phyloP scores from a whole-genome alignment of 2,113 vertebrate genomes.

The Etia nguti region DNA sequence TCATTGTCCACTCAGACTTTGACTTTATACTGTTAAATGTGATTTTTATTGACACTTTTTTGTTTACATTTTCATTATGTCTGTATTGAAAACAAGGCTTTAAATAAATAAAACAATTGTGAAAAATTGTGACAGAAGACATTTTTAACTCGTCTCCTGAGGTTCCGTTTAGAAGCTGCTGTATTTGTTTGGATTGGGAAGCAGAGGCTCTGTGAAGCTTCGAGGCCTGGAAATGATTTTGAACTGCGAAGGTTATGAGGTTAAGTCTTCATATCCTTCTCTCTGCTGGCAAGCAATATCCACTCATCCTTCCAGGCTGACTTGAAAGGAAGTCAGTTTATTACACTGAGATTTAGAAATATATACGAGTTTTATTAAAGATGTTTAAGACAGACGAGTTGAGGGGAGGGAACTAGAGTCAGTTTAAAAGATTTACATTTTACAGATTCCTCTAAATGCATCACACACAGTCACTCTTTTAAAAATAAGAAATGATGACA shows the following conservation, averaged over 20 bases:
- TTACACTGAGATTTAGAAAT: background rate
- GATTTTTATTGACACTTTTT: background rate
- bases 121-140: background rate
- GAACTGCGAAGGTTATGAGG: background rate
- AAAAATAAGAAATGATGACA: background rate
- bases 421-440: background rate
- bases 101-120: background rate
- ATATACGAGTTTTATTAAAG: background rate
- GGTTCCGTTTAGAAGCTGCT: background rate
- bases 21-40: background rate
- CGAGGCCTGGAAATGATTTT: background rate
- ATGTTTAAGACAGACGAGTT: background rate
- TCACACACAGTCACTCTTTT: background rate
- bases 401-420: background rate
- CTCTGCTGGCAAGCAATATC: too few relatives aligned
- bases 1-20: background rate
- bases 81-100: background rate
- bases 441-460: background rate
- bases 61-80: background rate
- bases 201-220: background rate
- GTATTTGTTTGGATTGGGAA: background rate
- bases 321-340: background rate
- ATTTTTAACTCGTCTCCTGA: background rate
- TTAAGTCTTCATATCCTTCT: conserved; percentile 4
- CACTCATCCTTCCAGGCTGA: background rate